Evolutionary conservation across 2,113 vertebrate genomes (phyloP), one percentile per base, ranked within the genome.

Genomic region (Ailuropoda melanoleuca): DNA sequence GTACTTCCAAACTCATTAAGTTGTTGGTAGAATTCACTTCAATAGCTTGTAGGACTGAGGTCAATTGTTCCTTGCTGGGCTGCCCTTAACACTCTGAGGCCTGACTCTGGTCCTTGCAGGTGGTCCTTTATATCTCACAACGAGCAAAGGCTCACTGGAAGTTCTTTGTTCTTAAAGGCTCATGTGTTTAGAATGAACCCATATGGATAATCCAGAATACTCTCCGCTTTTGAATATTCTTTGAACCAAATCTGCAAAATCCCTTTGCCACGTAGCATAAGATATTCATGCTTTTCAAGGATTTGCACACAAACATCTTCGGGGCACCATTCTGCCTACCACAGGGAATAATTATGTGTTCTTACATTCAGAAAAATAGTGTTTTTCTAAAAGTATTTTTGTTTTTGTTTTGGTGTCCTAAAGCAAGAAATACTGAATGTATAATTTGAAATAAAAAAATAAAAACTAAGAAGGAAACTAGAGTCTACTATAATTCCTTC

Each of bases 371-470:
- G 46, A 46, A 55, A 60, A 37, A 83, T 1, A 1, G 0, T 53
- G 4, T 58, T 88, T 58, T 80, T 74, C 11, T 56, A 60, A 74
- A 81, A 34, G 19, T 46, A 39, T 39, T 34, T 77, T 94, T 94
- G n/a, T n/a, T 87, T 77, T 90, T 50, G 46, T 64, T 93, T 66
- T 66, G 58, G 34, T 91, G 4, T 75, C 17, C 55, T n/a, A 43
- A 74, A 88, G 18, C 8, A 90, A 93, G 46, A 85, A 56, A 75
- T 50, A 31, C 2, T 66, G 26, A 93, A 68, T 62, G 8, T 88
- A 80, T 55, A 88, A 84, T 85, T 91, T 88, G 19, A 62, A 93
- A 48, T 68, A 48, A 74, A 92, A 78, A 96, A 68, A 26, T 13
- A 64, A 74, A 56, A 17, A 70, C 19, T 93, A 48, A 75, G 48